Percentiles rank a stretch among this genome's conserved stretches.
phyloP scores from a whole-genome alignment of 2,888 invertebrate genomes.

The Linyphia triangularis region DNA sequence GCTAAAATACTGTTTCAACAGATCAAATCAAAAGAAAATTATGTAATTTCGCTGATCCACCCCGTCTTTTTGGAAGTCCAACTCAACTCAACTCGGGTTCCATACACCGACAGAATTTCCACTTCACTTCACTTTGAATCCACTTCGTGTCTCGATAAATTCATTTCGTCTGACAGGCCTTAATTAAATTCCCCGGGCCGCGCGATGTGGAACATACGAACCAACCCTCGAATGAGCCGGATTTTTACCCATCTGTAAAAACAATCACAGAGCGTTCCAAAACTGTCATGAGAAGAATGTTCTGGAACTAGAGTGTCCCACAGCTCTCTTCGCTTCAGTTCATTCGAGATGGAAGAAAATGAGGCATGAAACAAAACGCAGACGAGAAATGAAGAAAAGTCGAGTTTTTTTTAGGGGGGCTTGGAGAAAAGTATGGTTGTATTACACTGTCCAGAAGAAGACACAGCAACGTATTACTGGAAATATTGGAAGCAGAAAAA shows the following conservation, averaged over 20 bases:
- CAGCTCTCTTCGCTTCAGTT: not conserved
- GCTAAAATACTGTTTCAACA: no score
- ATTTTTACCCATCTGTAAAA: slow-evolving; percentile 24
- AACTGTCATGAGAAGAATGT: slow-evolving; percentile 27
- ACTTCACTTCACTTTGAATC: slow-evolving; percentile 5
- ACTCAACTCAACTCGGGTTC: not conserved
- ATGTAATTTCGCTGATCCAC: not conserved
- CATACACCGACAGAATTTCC: not conserved
- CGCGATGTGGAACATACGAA: not conserved
- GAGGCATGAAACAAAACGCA: slow-evolving; percentile 38
- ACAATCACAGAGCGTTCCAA: slow-evolving; percentile 27
- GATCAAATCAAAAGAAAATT: no score
- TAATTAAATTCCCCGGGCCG: slow-evolving; percentile 39
- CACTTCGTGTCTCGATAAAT: slow-evolving; percentile 25
- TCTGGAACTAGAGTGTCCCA: not conserved
- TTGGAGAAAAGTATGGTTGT: not conserved
- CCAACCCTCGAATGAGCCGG: not conserved
- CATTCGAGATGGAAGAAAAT: slow-evolving; percentile 25
- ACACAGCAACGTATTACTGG: slow-evolving; percentile 34
- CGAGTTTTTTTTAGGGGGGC: not conserved
- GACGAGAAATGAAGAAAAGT: not conserved
- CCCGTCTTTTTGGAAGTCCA: no score
- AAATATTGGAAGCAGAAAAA: slow-evolving; percentile 20
- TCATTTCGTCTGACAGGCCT: slow-evolving; percentile 45
- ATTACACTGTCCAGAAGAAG: slow-evolving; percentile 29